Percentiles rank a stretch among this genome's conserved stretches.
phyloP scores from a whole-genome alignment of 2,888 invertebrate genomes.

The Altica lythri region DNA sequence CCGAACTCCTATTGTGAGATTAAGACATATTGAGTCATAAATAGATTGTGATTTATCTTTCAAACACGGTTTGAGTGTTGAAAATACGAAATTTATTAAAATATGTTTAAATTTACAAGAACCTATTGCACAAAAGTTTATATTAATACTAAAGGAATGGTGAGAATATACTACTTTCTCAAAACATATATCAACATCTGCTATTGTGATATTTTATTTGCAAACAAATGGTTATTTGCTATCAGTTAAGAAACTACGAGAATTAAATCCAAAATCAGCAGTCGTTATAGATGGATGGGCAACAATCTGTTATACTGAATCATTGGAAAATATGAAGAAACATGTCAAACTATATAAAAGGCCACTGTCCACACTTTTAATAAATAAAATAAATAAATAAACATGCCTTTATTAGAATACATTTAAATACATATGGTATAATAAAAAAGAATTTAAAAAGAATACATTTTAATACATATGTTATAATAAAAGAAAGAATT shows the following conservation, averaged over 20 bases:
- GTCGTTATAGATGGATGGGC: conserved; percentile 56
- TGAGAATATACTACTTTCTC: conserved; percentile 52
- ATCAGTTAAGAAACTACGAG: conserved; percentile 54
- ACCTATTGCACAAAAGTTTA: conserved; percentile 58
- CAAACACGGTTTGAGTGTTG: conserved; percentile 63
- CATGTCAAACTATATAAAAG: conserved; percentile 39
- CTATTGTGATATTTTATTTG: conserved; percentile 63
- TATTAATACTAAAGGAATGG: conserved; percentile 66
- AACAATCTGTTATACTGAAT: conserved; percentile 46
- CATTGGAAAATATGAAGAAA: conserved; percentile 39
- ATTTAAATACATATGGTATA: too few relatives aligned
- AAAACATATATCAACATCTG: conserved; percentile 60
- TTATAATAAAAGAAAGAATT: too few relatives aligned
- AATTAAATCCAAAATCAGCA: conserved; percentile 42
- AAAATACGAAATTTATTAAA: conserved; percentile 62
- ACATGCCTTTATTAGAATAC: too few relatives aligned
- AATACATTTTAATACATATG: too few relatives aligned
- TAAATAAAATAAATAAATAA: too few relatives aligned
- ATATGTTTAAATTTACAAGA: conserved; percentile 57
- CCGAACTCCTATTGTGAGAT: conserved; percentile 66
- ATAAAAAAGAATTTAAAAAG: too few relatives aligned
- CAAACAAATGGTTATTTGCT: conserved; percentile 59
- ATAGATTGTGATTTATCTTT: conserved; percentile 67
- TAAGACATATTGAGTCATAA: conserved; percentile 57
- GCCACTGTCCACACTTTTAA: conserved; percentile 43